Base-by-base conservation (phyloP, 2,888 invertebrate species). In the Philaethria dido region DNA sequence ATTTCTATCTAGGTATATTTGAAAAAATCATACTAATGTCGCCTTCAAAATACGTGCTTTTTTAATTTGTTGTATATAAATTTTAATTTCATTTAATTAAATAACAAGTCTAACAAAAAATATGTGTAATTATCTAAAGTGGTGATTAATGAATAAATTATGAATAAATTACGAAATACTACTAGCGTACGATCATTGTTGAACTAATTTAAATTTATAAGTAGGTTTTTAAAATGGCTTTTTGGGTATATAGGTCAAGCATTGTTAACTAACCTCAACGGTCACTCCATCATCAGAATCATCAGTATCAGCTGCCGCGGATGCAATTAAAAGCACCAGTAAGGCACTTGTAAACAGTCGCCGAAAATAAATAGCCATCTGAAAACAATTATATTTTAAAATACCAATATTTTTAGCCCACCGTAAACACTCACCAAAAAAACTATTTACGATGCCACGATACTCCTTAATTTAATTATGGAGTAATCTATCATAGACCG, bases 311-410 rank as follows among this genome's bases (percentile, higher is more conserved):
- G 83, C 81, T 47, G 66, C 76, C 68, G 80, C 73, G 55, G 73
- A 75, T 54, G 78, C 71, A 63, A 80, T 77, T 42, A 81, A 69
- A 72, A 89, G 72, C 70, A 88, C 77, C 75, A 91, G 70, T 70
- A 89, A 78, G 74, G 82, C 84, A 78, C 85, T 73, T 70, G 86
- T 55, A 75, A 77, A 81, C 69, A 85, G 64, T 75, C 78, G 85
- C 75, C 76, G 76, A 75, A 80, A 82, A 72, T 83, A 77, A 64
- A 78, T 81, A 85, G 89, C 85, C 92, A 92, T 92, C 92, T 91
- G 87, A 77, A 91, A 90, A 39, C 66, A 70, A 55, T 62, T 22
- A 33, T 20, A 22, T n/a, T 36, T 33, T 33, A n/a, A 13, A 14
- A 18, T 11, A 8, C 50, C 47, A n/a, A 11, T 29, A 57, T 1